Percentiles rank a stretch among this genome's conserved stretches.
These are phyloP conservation scores for Dendroctonus ponderosae DNA, from an alignment of 1,140 invertebrate genomes.

Conservation along the genomic window DNA sequence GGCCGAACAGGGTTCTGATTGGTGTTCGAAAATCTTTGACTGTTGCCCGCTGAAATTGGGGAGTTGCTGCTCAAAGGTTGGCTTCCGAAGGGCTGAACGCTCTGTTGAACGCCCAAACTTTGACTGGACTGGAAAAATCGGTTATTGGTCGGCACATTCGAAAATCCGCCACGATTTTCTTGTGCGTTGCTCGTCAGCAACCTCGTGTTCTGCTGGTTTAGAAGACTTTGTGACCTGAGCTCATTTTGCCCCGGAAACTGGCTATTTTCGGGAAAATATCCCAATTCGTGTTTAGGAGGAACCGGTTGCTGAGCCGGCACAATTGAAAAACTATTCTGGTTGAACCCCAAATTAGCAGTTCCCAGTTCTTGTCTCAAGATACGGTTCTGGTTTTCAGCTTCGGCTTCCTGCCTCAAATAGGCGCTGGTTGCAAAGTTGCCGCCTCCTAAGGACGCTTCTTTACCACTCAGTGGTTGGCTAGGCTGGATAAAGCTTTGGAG, in stretches of 20 bases:
- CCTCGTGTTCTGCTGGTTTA: conserved; percentile 1
- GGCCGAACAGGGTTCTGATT: conserved; percentile 8
- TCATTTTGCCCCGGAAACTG: conserved; percentile 29
- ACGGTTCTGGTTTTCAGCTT: conserved; percentile 37
- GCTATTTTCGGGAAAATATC: conserved; percentile 9
- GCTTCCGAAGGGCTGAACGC: conserved; percentile 39
- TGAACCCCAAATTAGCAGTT: conserved; percentile 49
- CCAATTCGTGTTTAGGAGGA: conserved; percentile 15
- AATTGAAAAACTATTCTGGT: conserved; percentile 36
- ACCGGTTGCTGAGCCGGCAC: conserved; percentile 26
- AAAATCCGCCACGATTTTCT: background rate
- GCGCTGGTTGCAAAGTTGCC: too few species aligned
- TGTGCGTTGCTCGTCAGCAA: background rate
- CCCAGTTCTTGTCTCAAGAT: conserved; percentile 54
- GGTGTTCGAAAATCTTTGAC: conserved; percentile 26
- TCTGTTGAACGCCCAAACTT: conserved; percentile 21
- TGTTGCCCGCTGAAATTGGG: conserved; percentile 8
- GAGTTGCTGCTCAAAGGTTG: conserved; percentile 4
- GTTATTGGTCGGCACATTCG: conserved; percentile 3
- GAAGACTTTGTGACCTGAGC: too few species aligned
- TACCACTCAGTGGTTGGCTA: background rate
- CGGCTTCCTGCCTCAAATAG: too few species aligned
- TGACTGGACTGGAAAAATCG: conserved; percentile 26
- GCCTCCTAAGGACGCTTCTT: too few species aligned
- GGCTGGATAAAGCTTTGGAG: conserved; percentile 7